Evolutionary conservation across 2,797 vertebrate species (phyloP), one percentile per base, ranked within the genome.

Genomic region (Pseudopleuronectes americanus): DNA sequence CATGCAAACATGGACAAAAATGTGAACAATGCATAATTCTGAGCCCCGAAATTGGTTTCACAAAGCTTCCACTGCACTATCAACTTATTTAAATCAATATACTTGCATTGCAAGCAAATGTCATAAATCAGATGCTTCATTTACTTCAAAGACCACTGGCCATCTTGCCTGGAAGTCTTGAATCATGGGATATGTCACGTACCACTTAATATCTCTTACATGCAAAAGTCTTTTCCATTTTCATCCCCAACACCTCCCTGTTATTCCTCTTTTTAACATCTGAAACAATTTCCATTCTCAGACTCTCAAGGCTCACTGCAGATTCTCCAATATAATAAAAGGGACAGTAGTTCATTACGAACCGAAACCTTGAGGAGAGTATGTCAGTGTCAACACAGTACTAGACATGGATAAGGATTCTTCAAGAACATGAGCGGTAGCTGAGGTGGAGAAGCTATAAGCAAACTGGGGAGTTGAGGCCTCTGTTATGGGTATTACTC

Each of bases 111-210:
- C 26, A 31, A 31, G 28, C 28, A 31, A 31, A 31, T 31, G 6
- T 31, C 28, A 31, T 7, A 31, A 31, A 66, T 33, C 43, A 63
- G 66, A 57, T 61, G 74, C 69, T 77, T 86, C 54, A 12, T 14
- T 48, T 8, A 59, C 22, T 0, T 54, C 22, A 54, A 54, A 54
- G 53, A 76, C 45, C 14, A 67, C 79, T 59, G 71, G 77, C 76
- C 83, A 86, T 48, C 74, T 77, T 48, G 41, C 52, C 64, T 53
- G 6, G 55, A 84, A 81, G 36, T 75, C 60, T 24, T 67, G 2
- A 22, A 79, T 45, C 58, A 79, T 53, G 8, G 57, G 48, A 24
- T 31, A 19, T 28, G 1, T 68, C 26, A 1, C 4, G 3, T 36
- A 68, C 9, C 22, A 64, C 22, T 54, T 68, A 48, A 7, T 47